A percentile compares a stretch with the other conserved stretches of the same genome.
phyloP scores from a whole-genome alignment of 2,797 vertebrate genomes.

The Xenops minutus region DNA sequence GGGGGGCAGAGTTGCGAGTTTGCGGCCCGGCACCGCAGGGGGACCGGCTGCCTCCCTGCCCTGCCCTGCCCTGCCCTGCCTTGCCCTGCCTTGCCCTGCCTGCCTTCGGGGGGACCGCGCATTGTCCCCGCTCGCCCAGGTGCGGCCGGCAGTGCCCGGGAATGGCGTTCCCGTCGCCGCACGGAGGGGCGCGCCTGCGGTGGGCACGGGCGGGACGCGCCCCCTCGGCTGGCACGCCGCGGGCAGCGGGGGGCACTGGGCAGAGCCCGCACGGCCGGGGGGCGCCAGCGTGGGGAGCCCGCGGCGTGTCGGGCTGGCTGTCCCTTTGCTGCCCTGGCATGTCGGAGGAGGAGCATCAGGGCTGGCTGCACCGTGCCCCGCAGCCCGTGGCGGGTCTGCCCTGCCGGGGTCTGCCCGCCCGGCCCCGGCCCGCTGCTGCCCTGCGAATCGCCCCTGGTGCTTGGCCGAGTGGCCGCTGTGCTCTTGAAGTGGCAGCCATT shows the following conservation, averaged over 20 bases:
- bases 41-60: background rate
- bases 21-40: background rate
- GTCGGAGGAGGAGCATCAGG: background rate
- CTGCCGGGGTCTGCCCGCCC: background rate
- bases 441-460: background rate
- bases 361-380: background rate
- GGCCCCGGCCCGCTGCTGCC: background rate
- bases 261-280: rapidly evolving
- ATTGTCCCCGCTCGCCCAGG: background rate
- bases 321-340: rapidly evolving
- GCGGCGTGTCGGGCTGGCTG: background rate
- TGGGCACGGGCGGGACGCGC: background rate
- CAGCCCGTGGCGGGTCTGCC: background rate
- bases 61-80: no score
- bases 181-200: background rate
- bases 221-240: background rate
- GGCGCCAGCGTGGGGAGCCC: background rate
- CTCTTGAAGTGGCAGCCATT: slow-evolving; percentile 44
- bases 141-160: background rate
- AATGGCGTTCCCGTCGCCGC: background rate
- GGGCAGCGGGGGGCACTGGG: background rate
- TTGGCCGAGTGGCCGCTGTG: slow-evolving; percentile 13
- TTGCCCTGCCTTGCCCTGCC: background rate
- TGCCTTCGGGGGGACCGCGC: background rate
- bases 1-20: background rate